Evolutionary conservation across 2,888 invertebrate species (phyloP).

Genomic region (Parochlus steinenii): DNA sequence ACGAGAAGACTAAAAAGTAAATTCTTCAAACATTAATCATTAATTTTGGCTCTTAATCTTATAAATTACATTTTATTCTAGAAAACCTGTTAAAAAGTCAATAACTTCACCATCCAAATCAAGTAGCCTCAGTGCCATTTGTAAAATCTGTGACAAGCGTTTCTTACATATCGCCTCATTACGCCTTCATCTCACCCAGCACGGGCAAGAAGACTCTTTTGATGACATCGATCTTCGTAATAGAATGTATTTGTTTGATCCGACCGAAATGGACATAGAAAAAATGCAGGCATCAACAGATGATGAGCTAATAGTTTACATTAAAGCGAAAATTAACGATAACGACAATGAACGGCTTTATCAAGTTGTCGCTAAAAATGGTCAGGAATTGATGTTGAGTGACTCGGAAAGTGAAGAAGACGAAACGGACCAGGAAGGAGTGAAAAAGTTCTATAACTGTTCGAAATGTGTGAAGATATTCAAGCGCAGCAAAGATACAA

Average conservation of each 20-base stretch:
- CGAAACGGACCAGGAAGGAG: constrained; percentile 8
- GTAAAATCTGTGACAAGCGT: constrained; percentile 13
- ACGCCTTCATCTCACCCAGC: constrained; percentile 10
- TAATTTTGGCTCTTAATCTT: neutral
- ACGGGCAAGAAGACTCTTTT: constrained; percentile 8
- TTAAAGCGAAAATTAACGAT: constrained; percentile 8
- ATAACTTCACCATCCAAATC: constrained; percentile 3
- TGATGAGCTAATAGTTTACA: constrained; percentile 6
- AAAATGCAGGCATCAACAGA: constrained; percentile 4
- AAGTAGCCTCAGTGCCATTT: constrained; percentile 4
- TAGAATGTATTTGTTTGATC: constrained; percentile 12
- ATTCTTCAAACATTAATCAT: neutral
- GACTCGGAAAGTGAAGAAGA: constrained; percentile 28
- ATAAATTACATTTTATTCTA: neutral
- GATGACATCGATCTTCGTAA: constrained; percentile 11
- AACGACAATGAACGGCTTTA: constrained; percentile 19
- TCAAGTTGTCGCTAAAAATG: constrained; percentile 21
- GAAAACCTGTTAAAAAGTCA: constrained; percentile 4
- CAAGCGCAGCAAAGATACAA: constrained; percentile 25
- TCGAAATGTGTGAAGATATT: constrained; percentile 28
- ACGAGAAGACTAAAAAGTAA: neutral
- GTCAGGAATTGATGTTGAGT: constrained; percentile 23
- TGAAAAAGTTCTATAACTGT: constrained; percentile 23
- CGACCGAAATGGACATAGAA: constrained; percentile 11
- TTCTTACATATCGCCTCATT: constrained; percentile 9